Percentiles rank a stretch among this genome's conserved stretches.
Evolutionary conservation across 2,797 vertebrate species (phyloP).

Genomic region (Malacoraja senta): DNA sequence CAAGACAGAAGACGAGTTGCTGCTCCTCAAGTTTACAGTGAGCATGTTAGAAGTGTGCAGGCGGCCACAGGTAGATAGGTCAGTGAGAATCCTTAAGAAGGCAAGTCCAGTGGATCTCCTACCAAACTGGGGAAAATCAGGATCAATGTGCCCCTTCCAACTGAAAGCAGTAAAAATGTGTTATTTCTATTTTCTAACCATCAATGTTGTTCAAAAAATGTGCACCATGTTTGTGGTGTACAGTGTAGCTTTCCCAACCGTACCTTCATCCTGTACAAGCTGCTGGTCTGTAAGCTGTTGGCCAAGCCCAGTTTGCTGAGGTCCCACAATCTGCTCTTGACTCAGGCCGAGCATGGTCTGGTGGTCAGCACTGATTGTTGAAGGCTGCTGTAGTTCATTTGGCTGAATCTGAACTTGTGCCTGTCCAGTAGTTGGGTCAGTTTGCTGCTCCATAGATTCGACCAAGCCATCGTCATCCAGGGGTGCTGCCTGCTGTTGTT

Average conservation of each 20-base stretch:
- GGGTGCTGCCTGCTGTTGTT: slow-evolving; percentile 50
- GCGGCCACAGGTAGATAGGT: no score
- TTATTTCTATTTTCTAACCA: not conserved
- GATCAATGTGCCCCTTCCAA: not conserved
- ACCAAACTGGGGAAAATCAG: not conserved
- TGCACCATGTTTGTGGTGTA: not conserved
- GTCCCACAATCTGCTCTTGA: slow-evolving; percentile 70
- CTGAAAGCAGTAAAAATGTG: not conserved
- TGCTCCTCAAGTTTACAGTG: no score
- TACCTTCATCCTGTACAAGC: slow-evolving; percentile 79
- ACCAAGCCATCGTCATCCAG: slow-evolving; percentile 52
- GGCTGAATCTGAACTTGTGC: slow-evolving; percentile 79
- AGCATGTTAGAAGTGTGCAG: no score
- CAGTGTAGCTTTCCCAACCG: slow-evolving; percentile 27
- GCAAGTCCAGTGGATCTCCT: not conserved
- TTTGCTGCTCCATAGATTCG: slow-evolving; percentile 60
- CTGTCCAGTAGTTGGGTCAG: slow-evolving; percentile 64
- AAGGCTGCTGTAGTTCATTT: slow-evolving; percentile 63
- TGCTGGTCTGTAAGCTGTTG: slow-evolving; percentile 67
- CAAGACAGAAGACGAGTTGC: no score
- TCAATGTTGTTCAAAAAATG: not conserved
- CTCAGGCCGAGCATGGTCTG: slow-evolving; percentile 76
- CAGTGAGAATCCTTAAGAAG: no score
- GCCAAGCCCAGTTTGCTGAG: slow-evolving; percentile 69
- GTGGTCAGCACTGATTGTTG: slow-evolving; percentile 59